These are phyloP conservation scores for Otus sunia DNA, from an alignment of 2,113 vertebrate species.

Conservation along the genomic window DNA sequence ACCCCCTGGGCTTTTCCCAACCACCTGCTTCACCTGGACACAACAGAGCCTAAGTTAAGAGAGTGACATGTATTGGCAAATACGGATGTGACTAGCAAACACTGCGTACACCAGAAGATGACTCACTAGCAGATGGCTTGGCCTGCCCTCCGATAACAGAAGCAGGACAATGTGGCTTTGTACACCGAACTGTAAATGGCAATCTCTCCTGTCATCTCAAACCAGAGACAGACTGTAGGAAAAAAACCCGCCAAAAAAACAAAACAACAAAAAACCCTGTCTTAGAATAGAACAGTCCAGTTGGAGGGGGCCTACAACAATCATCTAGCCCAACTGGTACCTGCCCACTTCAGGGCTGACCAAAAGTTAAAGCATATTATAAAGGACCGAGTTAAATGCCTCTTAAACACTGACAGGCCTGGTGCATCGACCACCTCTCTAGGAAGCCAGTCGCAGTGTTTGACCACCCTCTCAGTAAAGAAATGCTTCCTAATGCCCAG, in stretches of 20 bases:
- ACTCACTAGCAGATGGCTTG: not conserved
- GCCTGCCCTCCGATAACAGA: not conserved
- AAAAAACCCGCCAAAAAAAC: not conserved
- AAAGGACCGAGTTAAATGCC: not conserved
- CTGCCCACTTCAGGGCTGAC: not conserved
- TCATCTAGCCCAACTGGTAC: not conserved
- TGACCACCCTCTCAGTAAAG: not conserved
- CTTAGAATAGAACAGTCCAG: not conserved
- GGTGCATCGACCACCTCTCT: not conserved
- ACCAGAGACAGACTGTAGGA: not conserved
- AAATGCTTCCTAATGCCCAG: not conserved
- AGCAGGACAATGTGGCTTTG: not conserved
- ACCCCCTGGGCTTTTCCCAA: not conserved
- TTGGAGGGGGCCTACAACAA: accelerated
- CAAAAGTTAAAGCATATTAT: not conserved
- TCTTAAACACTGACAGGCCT: not conserved
- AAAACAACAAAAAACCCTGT: not conserved
- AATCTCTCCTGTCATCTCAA: not conserved
- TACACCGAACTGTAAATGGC: not conserved
- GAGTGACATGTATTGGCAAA: not conserved
- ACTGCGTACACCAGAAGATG: not conserved
- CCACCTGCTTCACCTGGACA: not conserved
- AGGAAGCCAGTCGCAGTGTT: not conserved
- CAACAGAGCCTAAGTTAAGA: not conserved
- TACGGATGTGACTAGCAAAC: not conserved